Conservation (phyloP, 2,888 invertebrate genomes). For the Epinotia bilunana region DNA sequence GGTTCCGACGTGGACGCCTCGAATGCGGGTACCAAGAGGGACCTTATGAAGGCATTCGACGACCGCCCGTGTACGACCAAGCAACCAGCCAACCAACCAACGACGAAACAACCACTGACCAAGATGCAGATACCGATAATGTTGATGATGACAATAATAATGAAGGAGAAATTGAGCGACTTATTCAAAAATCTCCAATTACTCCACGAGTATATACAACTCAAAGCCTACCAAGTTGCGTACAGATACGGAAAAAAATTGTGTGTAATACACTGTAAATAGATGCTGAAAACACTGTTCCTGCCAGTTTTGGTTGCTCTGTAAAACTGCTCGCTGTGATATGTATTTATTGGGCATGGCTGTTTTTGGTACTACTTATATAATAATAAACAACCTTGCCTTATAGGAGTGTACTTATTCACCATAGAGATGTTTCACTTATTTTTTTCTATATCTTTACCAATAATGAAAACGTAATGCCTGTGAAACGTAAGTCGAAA, state of each 20-base stretch:
- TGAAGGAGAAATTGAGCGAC: not conserved
- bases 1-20: conserved; percentile 1
- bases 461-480: too few relatives aligned
- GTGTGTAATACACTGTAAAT: conserved; percentile 7
- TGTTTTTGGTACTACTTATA: too few relatives aligned
- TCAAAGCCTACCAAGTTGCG: conserved; percentile 12
- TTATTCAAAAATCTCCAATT: not conserved
- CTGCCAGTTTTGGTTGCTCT: not conserved
- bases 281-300: not conserved
- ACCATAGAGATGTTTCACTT: not conserved
- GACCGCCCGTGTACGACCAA: conserved; percentile 12
- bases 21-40: conserved; percentile 17
- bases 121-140: not conserved
- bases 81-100: not conserved
- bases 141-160: not conserved
- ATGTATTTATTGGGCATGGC: not conserved
- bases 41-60: conserved; percentile 20
- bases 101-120: not conserved
- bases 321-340: not conserved
- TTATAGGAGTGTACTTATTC: not conserved
- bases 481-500: too few relatives aligned
- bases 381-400: not conserved
- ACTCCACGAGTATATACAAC: not conserved
- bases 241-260: conserved; percentile 12
- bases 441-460: not conserved